These are phyloP conservation scores for Baronia brevicornis DNA, from an alignment of 2,888 invertebrate genomes.

Conservation along the genomic window DNA sequence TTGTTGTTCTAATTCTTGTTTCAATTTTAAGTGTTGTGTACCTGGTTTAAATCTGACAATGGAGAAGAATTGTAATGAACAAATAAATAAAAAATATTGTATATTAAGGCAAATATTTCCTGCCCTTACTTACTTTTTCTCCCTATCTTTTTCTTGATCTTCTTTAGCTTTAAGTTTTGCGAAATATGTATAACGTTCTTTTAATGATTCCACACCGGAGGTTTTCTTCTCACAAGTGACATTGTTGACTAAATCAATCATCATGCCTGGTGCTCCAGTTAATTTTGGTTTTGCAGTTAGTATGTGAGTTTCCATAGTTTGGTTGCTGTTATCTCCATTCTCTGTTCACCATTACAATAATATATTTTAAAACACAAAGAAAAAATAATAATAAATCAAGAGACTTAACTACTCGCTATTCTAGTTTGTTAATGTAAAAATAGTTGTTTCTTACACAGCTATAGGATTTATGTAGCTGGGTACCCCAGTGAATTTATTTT, in stretches of 20 bases:
- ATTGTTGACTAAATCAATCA: conserved; percentile 51
- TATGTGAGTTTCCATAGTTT: conserved; percentile 24
- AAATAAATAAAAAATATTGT: conserved; percentile 10
- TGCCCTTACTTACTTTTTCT: conserved; percentile 74
- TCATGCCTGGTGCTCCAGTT: conserved; percentile 68
- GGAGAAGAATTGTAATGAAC: conserved; percentile 1
- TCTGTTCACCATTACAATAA: conserved; percentile 14
- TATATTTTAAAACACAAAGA: neutral
- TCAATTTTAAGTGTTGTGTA: conserved; percentile 80
- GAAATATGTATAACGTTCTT: conserved; percentile 83
- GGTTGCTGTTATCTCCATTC: conserved; percentile 24
- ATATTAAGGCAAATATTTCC: conserved; percentile 12
- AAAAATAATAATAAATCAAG: neutral
- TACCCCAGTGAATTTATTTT: too few relatives aligned
- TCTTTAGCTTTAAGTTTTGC: conserved; percentile 69
- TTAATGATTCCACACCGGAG: conserved; percentile 79
- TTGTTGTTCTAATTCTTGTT: conserved; percentile 80
- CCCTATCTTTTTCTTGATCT: conserved; percentile 69
- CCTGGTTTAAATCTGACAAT: conserved; percentile 78
- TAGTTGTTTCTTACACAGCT: too few relatives aligned
- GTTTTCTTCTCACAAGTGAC: conserved; percentile 39
- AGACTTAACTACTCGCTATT: too few relatives aligned
- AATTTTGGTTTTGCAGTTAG: conserved; percentile 55
- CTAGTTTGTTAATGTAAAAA: too few relatives aligned
- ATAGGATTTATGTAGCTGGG: too few relatives aligned